Base-by-base conservation (phyloP, 2,113 vertebrate genomes). In the Mola mola region DNA sequence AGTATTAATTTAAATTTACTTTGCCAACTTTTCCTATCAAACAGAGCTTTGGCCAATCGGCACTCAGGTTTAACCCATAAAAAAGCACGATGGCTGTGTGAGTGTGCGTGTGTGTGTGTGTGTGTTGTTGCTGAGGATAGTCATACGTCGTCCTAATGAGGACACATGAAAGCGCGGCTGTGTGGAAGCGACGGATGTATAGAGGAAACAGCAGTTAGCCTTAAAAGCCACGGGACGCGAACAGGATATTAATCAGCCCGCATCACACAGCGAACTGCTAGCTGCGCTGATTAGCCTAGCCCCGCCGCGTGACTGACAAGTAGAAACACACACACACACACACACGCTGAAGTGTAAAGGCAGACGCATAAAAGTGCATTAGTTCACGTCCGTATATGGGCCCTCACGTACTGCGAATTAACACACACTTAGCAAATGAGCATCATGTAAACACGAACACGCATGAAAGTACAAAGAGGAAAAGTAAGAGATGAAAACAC, bases 201-300 rank as follows among this genome's bases (percentile, higher is more conserved):
- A 17, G 79, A 81, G 64, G 68, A 82, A 84, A 71, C 83, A 85
- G 81, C 85, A 41, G 83, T 88, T 88, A 75, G 82, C 83, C 83
- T 81, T 70, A 72, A 47, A 66, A 79, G 67, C 87, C 47, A 6
- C 79, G 37, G 79, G 83, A 83, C 40, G 43, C 76, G 83, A 85
- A 86, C 79, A 83, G 83, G 83, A 86, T 80, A 83, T 86, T 87
- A 87, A 89, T 89, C 87, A 89, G 75, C 58, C 42, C 49, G 41
- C 63, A 53, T 82, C 80, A 86, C 83, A 85, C 78, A 76, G 78
- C 7, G 74, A 84, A 75, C 60, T 69, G 84, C 78, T 82, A 85
- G 84, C 78, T 76, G 72, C 63, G 28, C 81, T 87, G 83, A 89
- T 87, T 86, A 86, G 77, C 81, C 57, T 78, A 78, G 82, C 78